phyloP scores from a whole-genome alignment of 2,797 vertebrate genomes.

The Macropus fuliginosus region DNA sequence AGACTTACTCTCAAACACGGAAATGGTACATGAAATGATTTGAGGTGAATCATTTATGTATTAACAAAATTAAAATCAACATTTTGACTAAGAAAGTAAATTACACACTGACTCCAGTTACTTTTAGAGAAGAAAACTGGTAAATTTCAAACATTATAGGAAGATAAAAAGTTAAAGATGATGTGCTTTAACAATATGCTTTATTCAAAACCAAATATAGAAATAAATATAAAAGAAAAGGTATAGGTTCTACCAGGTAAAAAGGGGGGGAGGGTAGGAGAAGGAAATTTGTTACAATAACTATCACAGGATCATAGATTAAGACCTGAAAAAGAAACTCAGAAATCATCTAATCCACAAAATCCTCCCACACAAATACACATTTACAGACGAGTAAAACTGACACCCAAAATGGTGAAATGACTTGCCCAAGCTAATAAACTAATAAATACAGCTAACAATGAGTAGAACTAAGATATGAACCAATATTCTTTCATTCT shows the following conservation, averaged over 20 bases:
- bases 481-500: conserved; percentile 11
- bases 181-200: too few relatives aligned
- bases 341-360: not conserved
- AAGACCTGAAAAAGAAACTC: not conserved
- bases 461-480: conserved; percentile 20
- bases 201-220: not conserved
- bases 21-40: too few relatives aligned
- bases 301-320: not conserved
- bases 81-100: too few relatives aligned
- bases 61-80: too few relatives aligned
- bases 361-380: not conserved
- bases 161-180: too few relatives aligned
- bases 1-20: too few relatives aligned
- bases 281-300: not conserved
- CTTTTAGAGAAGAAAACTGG: too few relatives aligned
- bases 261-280: not conserved
- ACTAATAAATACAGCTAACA: conserved; percentile 11
- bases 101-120: too few relatives aligned
- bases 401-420: conserved; percentile 40
- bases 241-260: not conserved
- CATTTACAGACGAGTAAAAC: conserved; percentile 38
- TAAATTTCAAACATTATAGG: too few relatives aligned
- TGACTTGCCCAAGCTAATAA: conserved; percentile 31
- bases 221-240: not conserved
- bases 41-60: too few relatives aligned